A percentile compares a stretch with the other conserved stretches of the same genome.
phyloP scores from a whole-genome alignment of 2,113 vertebrate species.

The Mohoua ochrocephala region DNA sequence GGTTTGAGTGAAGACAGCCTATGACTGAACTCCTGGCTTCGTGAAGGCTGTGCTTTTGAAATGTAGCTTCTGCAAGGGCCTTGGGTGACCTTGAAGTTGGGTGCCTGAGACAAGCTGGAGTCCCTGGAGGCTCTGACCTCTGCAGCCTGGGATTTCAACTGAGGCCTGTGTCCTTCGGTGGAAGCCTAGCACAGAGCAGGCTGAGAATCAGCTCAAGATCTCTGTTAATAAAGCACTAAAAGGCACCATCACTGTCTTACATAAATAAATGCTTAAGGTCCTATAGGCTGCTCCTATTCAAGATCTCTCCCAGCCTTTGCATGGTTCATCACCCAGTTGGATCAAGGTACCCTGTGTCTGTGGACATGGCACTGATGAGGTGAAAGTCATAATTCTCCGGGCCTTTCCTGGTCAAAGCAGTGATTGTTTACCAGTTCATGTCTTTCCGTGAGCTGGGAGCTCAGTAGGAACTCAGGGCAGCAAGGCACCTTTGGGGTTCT shows the following conservation, averaged over 20 bases:
- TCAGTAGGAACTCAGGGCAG: background rate
- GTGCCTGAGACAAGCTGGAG: background rate
- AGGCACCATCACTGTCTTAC: background rate
- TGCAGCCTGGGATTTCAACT: background rate
- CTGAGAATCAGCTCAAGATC: background rate
- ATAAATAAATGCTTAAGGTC: background rate
- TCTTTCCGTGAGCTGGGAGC: background rate
- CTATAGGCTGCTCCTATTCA: background rate
- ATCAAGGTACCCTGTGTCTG: background rate
- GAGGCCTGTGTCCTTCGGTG: accelerated
- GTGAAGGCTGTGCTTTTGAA: background rate
- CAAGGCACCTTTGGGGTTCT: background rate
- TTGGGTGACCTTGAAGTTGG: background rate
- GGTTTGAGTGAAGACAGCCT: background rate
- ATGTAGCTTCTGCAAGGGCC: background rate
- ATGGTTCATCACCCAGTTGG: accelerated
- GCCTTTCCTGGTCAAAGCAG: background rate
- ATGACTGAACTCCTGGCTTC: background rate
- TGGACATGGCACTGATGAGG: background rate
- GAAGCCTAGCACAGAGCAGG: background rate
- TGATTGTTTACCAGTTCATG: background rate
- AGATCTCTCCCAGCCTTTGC: background rate
- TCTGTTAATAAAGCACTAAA: background rate
- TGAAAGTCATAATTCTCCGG: background rate
- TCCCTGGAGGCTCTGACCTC: background rate